phyloP scores from a whole-genome alignment of 2,113 vertebrate species.

The Physeter macrocephalus region DNA sequence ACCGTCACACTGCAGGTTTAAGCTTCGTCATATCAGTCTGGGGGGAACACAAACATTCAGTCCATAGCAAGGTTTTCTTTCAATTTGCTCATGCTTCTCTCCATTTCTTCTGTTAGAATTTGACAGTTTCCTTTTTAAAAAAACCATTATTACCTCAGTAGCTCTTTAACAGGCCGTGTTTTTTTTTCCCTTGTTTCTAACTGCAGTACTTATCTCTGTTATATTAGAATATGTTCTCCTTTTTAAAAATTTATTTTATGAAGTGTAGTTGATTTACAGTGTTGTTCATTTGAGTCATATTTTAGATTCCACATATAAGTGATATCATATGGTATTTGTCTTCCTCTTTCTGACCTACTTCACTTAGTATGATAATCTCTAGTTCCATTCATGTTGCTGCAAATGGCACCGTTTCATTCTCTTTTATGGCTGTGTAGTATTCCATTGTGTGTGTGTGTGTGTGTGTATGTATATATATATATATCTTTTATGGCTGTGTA shows the following conservation, averaged over 20 bases:
- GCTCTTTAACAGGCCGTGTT: neutral
- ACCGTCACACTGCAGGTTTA: neutral
- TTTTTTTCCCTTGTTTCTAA: neutral
- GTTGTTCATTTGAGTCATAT: neutral
- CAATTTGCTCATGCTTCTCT: neutral
- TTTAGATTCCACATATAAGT: neutral
- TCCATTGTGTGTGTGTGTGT: too few relatives aligned
- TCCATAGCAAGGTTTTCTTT: neutral
- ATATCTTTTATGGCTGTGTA: neutral
- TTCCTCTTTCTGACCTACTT: neutral
- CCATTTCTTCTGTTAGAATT: neutral
- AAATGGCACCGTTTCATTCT: neutral
- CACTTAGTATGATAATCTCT: neutral
- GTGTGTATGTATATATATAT: too few relatives aligned
- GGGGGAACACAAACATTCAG: neutral
- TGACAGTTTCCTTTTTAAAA: neutral
- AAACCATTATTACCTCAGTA: too few relatives aligned
- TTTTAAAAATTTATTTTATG: neutral
- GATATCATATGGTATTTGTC: neutral
- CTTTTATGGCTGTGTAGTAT: neutral
- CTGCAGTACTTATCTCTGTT: neutral
- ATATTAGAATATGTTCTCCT: neutral
- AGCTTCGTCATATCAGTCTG: accelerated
- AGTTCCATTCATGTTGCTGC: neutral
- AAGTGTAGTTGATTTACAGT: neutral